These are phyloP conservation scores for Brachycybe producta DNA, from an alignment of 2,888 invertebrate species.

Conservation along the genomic window DNA sequence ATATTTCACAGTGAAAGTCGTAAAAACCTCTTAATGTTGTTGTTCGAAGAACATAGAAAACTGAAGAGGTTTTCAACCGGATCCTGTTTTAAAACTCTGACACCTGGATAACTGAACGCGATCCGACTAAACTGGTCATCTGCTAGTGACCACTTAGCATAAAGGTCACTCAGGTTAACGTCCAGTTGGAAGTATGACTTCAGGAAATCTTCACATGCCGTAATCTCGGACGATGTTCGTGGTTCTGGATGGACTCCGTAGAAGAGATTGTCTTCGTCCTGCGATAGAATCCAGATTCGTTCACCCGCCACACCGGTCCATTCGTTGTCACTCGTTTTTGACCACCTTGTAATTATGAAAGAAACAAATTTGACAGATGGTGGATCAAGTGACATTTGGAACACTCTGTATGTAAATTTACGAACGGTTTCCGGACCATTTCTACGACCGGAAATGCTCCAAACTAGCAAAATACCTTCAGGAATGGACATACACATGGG, in stretches of 20 bases:
- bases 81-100: slow-evolving; percentile 82
- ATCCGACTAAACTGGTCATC: slow-evolving; percentile 61
- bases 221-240: slow-evolving; percentile 18
- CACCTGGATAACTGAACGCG: slow-evolving; percentile 54
- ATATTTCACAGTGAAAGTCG: too few species aligned
- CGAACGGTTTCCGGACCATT: too few species aligned
- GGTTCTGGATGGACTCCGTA: slow-evolving; percentile 45
- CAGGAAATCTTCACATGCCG: slow-evolving; percentile 38
- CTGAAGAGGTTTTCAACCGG: slow-evolving; percentile 85
- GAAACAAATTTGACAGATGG: too few species aligned
- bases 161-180: slow-evolving; percentile 54
- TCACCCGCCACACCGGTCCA: slow-evolving; percentile 9
- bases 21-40: slow-evolving; percentile 82
- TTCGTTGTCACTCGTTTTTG: background rate
- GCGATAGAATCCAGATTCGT: slow-evolving; percentile 8
- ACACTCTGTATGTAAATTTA: too few species aligned
- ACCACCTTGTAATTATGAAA: slow-evolving; percentile 4
- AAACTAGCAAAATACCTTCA: too few species aligned
- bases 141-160: slow-evolving; percentile 55
- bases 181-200: slow-evolving; percentile 63
- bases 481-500: too few species aligned
- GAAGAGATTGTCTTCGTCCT: slow-evolving; percentile 46
- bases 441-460: too few species aligned
- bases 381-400: too few species aligned
- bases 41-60: slow-evolving; percentile 96